A percentile compares a stretch with the other conserved stretches of the same genome.
These are phyloP conservation scores for Amniataba percoides DNA, from an alignment of 2,797 vertebrate species.

Conservation along the genomic window DNA sequence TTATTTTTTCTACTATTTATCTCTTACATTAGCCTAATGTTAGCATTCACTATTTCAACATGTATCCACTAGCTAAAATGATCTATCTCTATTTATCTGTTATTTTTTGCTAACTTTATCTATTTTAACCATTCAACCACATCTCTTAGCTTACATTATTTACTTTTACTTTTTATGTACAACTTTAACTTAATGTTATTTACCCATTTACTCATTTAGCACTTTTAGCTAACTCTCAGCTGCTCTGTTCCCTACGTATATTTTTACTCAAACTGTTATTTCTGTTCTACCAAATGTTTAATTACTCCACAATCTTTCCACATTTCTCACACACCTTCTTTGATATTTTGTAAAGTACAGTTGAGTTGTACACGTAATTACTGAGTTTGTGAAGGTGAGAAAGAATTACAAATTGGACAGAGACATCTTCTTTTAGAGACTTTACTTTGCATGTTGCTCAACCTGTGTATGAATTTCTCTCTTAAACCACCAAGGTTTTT, in stretches of 20 bases:
- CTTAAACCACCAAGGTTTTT: conserved; percentile 29
- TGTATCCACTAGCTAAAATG: too few relatives aligned
- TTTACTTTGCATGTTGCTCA: neutral
- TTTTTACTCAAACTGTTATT: neutral
- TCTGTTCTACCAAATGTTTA: neutral
- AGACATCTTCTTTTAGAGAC: neutral
- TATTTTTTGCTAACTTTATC: too few relatives aligned
- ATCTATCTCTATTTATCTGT: too few relatives aligned
- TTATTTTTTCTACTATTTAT: too few relatives aligned
- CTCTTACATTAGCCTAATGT: too few relatives aligned
- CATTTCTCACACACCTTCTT: neutral
- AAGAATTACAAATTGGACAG: neutral
- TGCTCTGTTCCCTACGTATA: neutral
- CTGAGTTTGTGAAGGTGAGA: neutral
- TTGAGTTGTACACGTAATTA: neutral
- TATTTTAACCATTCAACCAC: neutral
- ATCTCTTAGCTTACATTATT: neutral
- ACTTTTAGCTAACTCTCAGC: neutral
- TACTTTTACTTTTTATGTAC: neutral
- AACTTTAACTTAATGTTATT: neutral
- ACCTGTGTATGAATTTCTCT: conserved; percentile 18
- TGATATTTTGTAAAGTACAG: neutral
- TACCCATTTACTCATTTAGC: neutral
- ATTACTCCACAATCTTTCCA: neutral
- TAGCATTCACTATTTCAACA: too few relatives aligned